A percentile compares a stretch with the other conserved stretches of the same genome.
Conservation (phyloP, 2,888 invertebrate genomes). For the Sialis lutaria region DNA sequence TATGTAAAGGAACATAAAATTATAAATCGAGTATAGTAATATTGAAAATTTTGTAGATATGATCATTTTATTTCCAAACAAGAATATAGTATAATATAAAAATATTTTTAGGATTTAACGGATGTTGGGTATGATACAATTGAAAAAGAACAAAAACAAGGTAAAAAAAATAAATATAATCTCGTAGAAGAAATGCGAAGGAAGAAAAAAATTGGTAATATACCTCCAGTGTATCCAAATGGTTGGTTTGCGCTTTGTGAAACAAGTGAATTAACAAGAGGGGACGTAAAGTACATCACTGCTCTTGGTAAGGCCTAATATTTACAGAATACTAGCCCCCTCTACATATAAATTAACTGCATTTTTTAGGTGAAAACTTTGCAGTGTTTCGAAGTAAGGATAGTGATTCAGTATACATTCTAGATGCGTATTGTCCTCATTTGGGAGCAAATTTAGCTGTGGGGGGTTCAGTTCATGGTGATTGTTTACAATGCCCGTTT, state of each 20-base stretch:
- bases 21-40: no score
- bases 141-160: slow-evolving; percentile 18
- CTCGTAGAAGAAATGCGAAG: slow-evolving; percentile 30
- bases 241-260: slow-evolving; percentile 76
- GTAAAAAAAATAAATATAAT: slow-evolving; percentile 14
- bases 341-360: neutral
- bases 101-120: slow-evolving; percentile 28
- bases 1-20: slow-evolving; percentile 5
- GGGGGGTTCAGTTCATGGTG: slow-evolving; percentile 58
- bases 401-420: slow-evolving; percentile 26
- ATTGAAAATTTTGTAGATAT: no score
- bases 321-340: no score
- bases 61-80: neutral
- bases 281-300: slow-evolving; percentile 39
- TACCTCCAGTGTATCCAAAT: slow-evolving; percentile 77
- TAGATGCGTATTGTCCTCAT: slow-evolving; percentile 83
- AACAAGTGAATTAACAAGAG: slow-evolving; percentile 35
- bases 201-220: slow-evolving; percentile 37
- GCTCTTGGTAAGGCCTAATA: slow-evolving; percentile 37
- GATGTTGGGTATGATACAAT: slow-evolving; percentile 29
- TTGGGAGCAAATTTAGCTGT: slow-evolving; percentile 73
- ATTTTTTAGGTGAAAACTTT: slow-evolving; percentile 41
- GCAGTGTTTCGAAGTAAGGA: slow-evolving; percentile 51
- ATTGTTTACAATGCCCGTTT: slow-evolving; percentile 77
- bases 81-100: neutral